Evolutionary conservation across 2,797 vertebrate genomes (phyloP).

Genomic region (Channallabes apus): DNA sequence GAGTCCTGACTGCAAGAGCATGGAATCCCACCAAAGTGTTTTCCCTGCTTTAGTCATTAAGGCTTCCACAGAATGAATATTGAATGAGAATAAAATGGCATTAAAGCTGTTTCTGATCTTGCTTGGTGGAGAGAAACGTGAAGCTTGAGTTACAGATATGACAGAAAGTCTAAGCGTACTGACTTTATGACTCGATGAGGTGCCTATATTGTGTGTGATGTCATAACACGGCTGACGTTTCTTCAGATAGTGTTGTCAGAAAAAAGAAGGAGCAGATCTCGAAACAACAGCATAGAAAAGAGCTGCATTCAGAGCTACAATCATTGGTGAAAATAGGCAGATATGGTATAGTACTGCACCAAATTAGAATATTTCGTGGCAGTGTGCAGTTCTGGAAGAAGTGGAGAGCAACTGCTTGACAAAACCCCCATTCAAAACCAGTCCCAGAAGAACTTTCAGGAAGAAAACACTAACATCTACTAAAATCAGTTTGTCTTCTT

Average conservation of each 20-base stretch:
- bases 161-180: background rate
- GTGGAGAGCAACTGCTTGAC: too few relatives aligned
- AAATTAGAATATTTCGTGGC: too few relatives aligned
- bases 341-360: too few relatives aligned
- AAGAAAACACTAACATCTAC: too few relatives aligned
- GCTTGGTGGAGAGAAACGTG: background rate
- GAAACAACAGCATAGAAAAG: background rate
- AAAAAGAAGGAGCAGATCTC: background rate
- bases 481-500: too few relatives aligned
- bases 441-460: too few relatives aligned
- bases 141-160: background rate
- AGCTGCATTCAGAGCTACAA: background rate
- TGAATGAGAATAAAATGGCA: background rate
- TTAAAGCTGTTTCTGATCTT: background rate
- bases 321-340: too few relatives aligned
- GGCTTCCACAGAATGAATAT: background rate
- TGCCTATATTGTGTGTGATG: background rate
- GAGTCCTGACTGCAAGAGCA: background rate
- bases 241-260: background rate
- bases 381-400: too few relatives aligned
- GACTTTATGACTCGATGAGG: background rate
- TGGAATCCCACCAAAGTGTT: background rate
- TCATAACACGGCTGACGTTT: background rate
- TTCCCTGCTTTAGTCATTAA: background rate
- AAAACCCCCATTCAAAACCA: too few relatives aligned